Conservation (phyloP, 2,797 vertebrate genomes). For the Rhinoraja longicauda region DNA sequence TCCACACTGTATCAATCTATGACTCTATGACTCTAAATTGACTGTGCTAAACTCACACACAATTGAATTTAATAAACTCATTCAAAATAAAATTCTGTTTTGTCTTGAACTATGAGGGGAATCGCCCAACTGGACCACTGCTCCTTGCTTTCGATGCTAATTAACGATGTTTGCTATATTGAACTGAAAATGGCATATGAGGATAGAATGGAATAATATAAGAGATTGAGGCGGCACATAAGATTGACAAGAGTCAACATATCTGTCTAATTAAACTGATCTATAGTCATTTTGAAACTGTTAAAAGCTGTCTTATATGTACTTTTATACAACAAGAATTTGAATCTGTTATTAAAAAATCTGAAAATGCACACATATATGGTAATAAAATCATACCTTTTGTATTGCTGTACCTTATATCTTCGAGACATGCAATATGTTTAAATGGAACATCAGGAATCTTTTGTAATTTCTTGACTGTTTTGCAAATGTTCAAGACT, state of each 20-base stretch:
- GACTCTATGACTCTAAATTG: not conserved
- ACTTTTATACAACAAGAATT: constrained; percentile 33
- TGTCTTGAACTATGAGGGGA: not conserved
- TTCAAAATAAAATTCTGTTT: constrained; percentile 13
- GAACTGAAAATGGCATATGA: not conserved
- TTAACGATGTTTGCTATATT: not conserved
- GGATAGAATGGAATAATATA: not conserved
- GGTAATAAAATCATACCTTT: constrained; percentile 32
- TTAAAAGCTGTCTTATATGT: constrained; percentile 32
- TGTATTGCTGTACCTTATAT: constrained; percentile 35
- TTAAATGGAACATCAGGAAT: not conserved
- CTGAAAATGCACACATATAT: constrained; percentile 30
- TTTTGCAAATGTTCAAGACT: not conserved
- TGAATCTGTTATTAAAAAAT: constrained; percentile 23
- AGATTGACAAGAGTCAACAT: no score
- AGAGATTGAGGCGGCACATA: not conserved
- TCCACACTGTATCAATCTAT: no score
- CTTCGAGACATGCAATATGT: constrained; percentile 11
- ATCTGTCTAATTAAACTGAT: constrained; percentile 33
- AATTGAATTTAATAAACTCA: not conserved
- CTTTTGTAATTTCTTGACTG: constrained; percentile 23
- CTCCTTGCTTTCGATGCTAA: not conserved
- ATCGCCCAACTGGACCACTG: not conserved
- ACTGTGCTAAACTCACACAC: not conserved
- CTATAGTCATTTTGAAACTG: constrained; percentile 34